Percentiles rank a stretch among this genome's conserved stretches.
Conservation (phyloP, 1,140 invertebrate genomes). For the Bombus impatiens region DNA sequence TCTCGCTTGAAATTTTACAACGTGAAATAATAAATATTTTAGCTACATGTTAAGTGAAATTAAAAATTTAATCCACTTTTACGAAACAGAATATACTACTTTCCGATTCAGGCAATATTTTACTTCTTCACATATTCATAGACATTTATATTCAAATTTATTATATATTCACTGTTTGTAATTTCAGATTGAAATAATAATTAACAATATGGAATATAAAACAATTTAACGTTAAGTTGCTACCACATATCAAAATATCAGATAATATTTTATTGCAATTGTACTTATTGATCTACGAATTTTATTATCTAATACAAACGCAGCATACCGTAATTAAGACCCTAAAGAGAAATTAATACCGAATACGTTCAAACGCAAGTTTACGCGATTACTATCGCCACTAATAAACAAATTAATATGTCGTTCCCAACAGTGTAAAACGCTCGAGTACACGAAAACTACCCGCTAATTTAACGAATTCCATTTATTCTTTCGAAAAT, state of each 20-base stretch:
- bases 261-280: neutral
- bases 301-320: neutral
- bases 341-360: neutral
- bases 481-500: neutral
- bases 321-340: neutral
- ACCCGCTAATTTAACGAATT: neutral
- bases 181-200: neutral
- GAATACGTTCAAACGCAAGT: neutral
- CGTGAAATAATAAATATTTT: too few relatives aligned
- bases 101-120: neutral
- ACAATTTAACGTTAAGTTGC: neutral
- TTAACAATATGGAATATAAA: neutral
- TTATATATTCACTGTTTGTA: neutral
- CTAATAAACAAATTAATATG: neutral
- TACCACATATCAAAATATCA: neutral
- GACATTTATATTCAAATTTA: neutral
- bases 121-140: neutral
- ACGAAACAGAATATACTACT: neutral
- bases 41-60: neutral
- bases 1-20: too few relatives aligned
- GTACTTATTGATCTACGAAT: neutral
- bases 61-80: neutral
- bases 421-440: neutral
- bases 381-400: neutral
- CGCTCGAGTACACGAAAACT: neutral